phyloP scores from a whole-genome alignment of 2,888 invertebrate genomes.

The Anagyrus pseudococci region DNA sequence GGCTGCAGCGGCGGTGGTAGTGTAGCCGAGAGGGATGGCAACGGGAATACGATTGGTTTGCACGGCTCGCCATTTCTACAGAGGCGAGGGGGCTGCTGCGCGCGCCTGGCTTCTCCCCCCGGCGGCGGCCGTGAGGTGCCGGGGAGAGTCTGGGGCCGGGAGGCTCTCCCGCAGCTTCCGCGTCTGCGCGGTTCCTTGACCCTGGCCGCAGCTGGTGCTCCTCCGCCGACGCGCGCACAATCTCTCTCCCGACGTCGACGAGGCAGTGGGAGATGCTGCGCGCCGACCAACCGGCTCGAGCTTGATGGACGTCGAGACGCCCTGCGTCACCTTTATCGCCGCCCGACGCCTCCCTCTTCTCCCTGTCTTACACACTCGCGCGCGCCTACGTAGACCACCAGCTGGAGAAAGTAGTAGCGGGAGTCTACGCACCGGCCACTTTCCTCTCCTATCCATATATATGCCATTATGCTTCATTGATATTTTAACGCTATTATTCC shows the following conservation, averaged over 20 bases:
- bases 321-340: conserved; percentile 49
- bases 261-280: conserved; percentile 40
- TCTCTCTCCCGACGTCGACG: conserved; percentile 43
- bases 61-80: conserved; percentile 60
- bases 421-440: too few relatives aligned
- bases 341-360: neutral
- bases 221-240: conserved; percentile 39
- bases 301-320: conserved; percentile 62
- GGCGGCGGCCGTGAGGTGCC: conserved; percentile 42
- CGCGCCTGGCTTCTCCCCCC: conserved; percentile 13
- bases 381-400: too few relatives aligned
- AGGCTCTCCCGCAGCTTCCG: conserved; percentile 52
- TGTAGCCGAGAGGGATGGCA: conserved; percentile 61
- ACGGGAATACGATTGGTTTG: conserved; percentile 63
- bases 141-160: conserved; percentile 55
- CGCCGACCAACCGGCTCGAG: conserved; percentile 54
- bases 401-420: too few relatives aligned
- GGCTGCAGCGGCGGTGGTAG: neutral
- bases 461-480: too few relatives aligned
- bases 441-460: too few relatives aligned
- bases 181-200: conserved; percentile 40
- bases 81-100: conserved; percentile 50
- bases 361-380: too few relatives aligned
- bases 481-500: too few relatives aligned
- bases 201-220: conserved; percentile 26